These are phyloP conservation scores for Chalcosyrphus nemorum DNA, from an alignment of 2,888 invertebrate genomes.

Conservation along the genomic window DNA sequence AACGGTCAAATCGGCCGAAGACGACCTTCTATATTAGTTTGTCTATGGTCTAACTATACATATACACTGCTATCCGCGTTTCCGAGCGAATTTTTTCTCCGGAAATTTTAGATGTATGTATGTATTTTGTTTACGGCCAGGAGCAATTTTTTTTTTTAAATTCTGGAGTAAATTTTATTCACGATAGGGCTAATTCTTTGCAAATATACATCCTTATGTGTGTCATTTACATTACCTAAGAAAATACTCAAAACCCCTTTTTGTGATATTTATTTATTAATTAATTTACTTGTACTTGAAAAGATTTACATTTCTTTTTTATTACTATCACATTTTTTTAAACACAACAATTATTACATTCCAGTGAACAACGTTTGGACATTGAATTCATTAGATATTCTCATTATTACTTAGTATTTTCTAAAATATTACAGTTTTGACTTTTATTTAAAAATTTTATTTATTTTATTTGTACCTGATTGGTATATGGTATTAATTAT, in stretches of 20 bases:
- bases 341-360: slow-evolving; percentile 43
- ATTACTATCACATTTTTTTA: slow-evolving; percentile 33
- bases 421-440: slow-evolving; percentile 43
- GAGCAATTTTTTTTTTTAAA: too few species aligned
- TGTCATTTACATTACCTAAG: too few species aligned
- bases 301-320: slow-evolving; percentile 11
- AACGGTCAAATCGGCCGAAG: too few species aligned
- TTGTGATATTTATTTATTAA: slow-evolving; percentile 4
- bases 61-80: too few species aligned
- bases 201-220: too few species aligned
- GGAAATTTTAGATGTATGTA: too few species aligned
- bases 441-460: slow-evolving; percentile 44
- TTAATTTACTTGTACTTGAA: slow-evolving; percentile 42
- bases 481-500: slow-evolving; percentile 54
- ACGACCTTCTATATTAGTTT: too few species aligned
- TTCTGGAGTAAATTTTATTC: too few species aligned
- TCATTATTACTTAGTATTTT: slow-evolving; percentile 24
- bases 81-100: too few species aligned
- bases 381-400: slow-evolving; percentile 12
- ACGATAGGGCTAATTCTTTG: too few species aligned
- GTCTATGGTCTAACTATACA: too few species aligned
- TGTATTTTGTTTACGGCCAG: too few species aligned
- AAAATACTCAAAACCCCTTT: background rate
- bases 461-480: slow-evolving; percentile 57
- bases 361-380: slow-evolving; percentile 19